Evolutionary conservation across 2,797 vertebrate genomes (phyloP).

Genomic region (Numenius phaeopus): DNA sequence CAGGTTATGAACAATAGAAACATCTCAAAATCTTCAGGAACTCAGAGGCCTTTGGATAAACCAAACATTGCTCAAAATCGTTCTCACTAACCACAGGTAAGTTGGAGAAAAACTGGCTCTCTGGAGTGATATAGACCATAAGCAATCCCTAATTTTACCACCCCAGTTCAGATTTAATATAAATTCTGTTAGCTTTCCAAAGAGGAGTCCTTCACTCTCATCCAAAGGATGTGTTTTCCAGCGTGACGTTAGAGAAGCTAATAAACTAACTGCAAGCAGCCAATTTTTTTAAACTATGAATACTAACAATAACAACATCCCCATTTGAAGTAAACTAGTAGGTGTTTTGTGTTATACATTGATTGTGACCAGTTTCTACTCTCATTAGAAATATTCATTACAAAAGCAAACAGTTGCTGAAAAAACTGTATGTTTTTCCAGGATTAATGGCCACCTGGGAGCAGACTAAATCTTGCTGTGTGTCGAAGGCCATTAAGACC

Average conservation of each 20-base stretch:
- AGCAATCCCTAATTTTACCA: neutral
- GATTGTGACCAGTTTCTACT: neutral
- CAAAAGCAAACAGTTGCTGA: neutral
- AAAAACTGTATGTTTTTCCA: constrained; percentile 11
- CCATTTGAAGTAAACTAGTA: neutral
- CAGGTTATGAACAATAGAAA: constrained; percentile 1
- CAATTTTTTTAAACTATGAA: neutral
- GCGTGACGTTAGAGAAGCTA: neutral
- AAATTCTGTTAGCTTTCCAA: neutral
- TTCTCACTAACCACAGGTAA: neutral
- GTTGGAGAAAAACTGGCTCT: neutral
- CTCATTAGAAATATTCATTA: neutral
- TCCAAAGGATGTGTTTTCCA: neutral
- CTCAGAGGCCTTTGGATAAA: neutral
- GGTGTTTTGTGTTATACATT: neutral
- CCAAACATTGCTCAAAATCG: neutral
- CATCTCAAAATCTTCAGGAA: neutral
- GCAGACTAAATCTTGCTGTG: constrained; percentile 37
- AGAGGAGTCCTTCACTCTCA: neutral
- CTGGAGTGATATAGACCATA: neutral
- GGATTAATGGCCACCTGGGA: constrained; percentile 49
- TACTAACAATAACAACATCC: neutral
- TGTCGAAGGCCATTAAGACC: constrained; percentile 55
- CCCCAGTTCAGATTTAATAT: neutral
- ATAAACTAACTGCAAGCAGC: neutral